phyloP scores from a whole-genome alignment of 2,797 vertebrate species.

The Miichthys miiuy region DNA sequence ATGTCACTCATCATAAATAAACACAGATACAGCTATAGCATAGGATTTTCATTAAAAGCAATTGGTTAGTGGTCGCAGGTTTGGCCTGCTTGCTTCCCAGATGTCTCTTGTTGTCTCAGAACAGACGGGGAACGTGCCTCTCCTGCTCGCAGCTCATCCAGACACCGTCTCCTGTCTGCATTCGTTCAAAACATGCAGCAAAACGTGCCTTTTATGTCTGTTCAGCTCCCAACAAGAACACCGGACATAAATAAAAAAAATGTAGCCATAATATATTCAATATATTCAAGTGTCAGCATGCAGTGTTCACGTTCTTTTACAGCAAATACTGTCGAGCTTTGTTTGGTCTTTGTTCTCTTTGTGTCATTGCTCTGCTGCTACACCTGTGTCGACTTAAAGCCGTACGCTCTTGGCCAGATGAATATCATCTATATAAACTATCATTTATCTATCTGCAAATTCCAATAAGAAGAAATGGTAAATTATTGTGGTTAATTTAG shows the following conservation, averaged over 20 bases:
- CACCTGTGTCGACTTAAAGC: slow-evolving; percentile 24
- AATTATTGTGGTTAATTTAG: neutral
- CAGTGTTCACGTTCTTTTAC: neutral
- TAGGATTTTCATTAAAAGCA: neutral
- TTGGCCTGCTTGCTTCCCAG: slow-evolving; percentile 65
- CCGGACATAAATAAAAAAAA: neutral
- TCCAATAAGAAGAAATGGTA: neutral
- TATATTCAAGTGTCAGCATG: neutral
- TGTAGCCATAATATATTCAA: neutral
- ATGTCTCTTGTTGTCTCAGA: slow-evolving; percentile 66
- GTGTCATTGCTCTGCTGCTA: slow-evolving; percentile 1
- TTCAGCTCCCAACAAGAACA: neutral
- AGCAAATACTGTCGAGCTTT: neutral
- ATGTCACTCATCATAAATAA: neutral
- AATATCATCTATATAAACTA: neutral
- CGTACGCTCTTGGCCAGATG: neutral
- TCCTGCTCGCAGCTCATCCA: slow-evolving; percentile 42
- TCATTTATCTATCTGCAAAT: neutral
- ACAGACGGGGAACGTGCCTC: slow-evolving; percentile 68
- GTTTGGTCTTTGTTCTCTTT: slow-evolving; percentile 44
- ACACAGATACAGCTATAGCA: neutral
- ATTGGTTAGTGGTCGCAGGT: neutral
- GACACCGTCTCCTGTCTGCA: slow-evolving; percentile 34
- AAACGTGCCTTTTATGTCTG: slow-evolving; percentile 1
- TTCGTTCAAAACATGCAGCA: slow-evolving; percentile 17